Evolutionary conservation across 2,113 vertebrate genomes (phyloP), one percentile per base, ranked within the genome.

Genomic region (Halcyon malimbica): DNA sequence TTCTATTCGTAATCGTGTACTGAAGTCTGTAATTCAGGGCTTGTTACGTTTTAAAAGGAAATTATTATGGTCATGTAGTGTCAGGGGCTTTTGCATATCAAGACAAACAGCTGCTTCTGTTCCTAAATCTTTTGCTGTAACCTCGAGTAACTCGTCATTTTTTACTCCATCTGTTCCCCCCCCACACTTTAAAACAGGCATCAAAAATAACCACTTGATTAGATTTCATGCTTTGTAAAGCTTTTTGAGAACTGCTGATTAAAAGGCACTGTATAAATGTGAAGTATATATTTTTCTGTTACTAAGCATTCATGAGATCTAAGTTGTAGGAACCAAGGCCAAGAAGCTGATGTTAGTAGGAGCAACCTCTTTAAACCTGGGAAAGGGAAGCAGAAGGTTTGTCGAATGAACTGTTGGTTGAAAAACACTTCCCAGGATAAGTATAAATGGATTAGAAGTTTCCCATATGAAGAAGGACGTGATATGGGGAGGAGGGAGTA

Each of bases 381-480:
- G 31, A 44, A 44, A 35, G 24, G 42, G 69, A 86, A 64, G 62
- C 0, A 0, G 31, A 46, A 81, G 48, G 39, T 82, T 87, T 92
- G 31, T 79, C 44, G 23, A 20, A 53, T 13, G 23, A 90, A 25
- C 64, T 63, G 3, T 12, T 29, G 54, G n/a, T 67, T 21, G 21
- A 78, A 92, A 81, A 93, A 46, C 56, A 69, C 57, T 96, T 95
- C 91, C 54, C 63, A 60, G 81, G 91, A 75, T 90, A 88, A 78
- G 91, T 96, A 68, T 93, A 64, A 94, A 62, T 79, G 81, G 82
- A 89, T 93, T 89, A 73, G 80, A 92, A 96, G 50, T 87, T 95
- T 84, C 53, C 68, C 69, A 50, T 67, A 25, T 94, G 89, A 64
- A 31, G 54, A 59, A 68, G 56, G 53, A n/a, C 54, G 1, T 3